These are phyloP conservation scores for Erpobdella octoculata DNA, from an alignment of 2,888 invertebrate species.

Conservation along the genomic window DNA sequence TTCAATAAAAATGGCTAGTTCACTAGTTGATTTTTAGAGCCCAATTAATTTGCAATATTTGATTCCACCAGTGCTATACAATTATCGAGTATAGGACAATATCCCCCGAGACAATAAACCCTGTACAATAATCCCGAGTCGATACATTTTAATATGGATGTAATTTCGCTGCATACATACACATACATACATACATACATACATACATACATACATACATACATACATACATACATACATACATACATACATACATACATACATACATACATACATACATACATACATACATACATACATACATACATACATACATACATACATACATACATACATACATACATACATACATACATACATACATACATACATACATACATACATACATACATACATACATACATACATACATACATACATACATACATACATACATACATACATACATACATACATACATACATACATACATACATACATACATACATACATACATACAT, in stretches of 20 bases:
- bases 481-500: no score
- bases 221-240: conserved; percentile 15
- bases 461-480: no score
- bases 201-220: conserved; percentile 24
- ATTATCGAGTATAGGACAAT: no score
- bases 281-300: neutral
- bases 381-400: conserved; percentile 1
- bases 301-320: neutral
- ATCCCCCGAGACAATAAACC: no score
- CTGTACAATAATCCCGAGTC: no score
- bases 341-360: neutral
- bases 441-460: neutral
- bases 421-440: neutral
- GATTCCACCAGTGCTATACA: no score
- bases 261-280: neutral
- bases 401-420: conserved; percentile 1
- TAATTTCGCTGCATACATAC: neutral
- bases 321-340: neutral
- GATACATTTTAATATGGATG: no score
- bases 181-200: neutral
- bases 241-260: conserved; percentile 1
- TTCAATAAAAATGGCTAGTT: no score
- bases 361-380: conserved; percentile 13
- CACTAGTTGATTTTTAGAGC: no score
- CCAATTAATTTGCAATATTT: no score